These are phyloP conservation scores for Resseliella maxima DNA, from an alignment of 2,888 invertebrate genomes.

Conservation along the genomic window DNA sequence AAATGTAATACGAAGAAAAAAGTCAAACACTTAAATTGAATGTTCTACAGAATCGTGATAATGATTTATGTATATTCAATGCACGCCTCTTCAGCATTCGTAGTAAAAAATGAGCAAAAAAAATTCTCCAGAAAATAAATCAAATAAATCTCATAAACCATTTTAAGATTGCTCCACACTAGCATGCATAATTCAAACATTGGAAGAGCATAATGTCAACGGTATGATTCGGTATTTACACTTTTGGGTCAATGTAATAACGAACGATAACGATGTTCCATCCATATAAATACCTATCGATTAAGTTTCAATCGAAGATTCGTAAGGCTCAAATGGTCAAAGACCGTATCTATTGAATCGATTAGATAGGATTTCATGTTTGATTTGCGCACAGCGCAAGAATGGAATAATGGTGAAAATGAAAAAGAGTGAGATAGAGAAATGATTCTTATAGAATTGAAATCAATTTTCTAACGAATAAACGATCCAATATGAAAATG, in stretches of 20 bases:
- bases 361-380: slow-evolving; percentile 39
- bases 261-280: background rate
- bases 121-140: background rate
- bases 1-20: background rate
- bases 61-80: slow-evolving; percentile 22
- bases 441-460: background rate
- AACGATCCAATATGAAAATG: slow-evolving; percentile 39
- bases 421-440: background rate
- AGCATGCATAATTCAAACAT: slow-evolving; percentile 3
- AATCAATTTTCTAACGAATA: slow-evolving; percentile 21
- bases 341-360: slow-evolving; percentile 17
- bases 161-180: background rate
- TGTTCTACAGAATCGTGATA: background rate
- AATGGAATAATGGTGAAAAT: no score
- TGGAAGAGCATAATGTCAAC: background rate
- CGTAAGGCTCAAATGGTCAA: slow-evolving; percentile 3
- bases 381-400: background rate
- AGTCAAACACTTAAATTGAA: background rate
- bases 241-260: background rate
- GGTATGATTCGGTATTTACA: background rate
- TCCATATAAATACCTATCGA: background rate
- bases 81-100: slow-evolving; percentile 30
- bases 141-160: slow-evolving; percentile 35
- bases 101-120: slow-evolving; percentile 12
- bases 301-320: background rate